Conservation (phyloP, 2,113 vertebrate species). For the Boulengeromyrus knoepffleri region DNA sequence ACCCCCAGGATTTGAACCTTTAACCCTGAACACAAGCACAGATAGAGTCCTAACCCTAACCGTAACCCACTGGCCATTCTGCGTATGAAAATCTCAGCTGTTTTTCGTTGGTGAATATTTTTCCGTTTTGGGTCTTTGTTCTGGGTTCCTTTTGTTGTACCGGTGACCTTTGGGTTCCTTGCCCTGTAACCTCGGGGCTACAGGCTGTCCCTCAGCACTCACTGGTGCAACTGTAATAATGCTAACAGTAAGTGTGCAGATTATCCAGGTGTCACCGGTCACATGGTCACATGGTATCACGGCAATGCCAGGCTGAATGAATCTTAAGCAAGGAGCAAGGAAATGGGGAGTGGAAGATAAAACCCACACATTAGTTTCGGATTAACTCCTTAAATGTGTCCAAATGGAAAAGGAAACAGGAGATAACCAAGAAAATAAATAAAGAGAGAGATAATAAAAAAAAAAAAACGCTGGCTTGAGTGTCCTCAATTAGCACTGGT, state of each 20-base stretch:
- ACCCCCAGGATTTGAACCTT: background rate
- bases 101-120: background rate
- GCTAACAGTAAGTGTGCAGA: background rate
- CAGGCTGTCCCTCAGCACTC: background rate
- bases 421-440: background rate
- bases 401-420: background rate
- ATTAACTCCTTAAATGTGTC: background rate
- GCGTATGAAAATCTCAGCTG: background rate
- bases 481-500: background rate
- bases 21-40: background rate
- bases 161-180: background rate
- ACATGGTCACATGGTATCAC: background rate
- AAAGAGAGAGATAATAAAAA: background rate
- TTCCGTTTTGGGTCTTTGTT: background rate
- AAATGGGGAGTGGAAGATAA: background rate
- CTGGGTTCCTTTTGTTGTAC: background rate
- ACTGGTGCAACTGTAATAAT: background rate
- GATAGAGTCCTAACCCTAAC: too few relatives aligned
- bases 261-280: background rate
- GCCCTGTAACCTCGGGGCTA: background rate
- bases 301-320: background rate
- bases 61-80: background rate
- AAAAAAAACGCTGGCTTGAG: background rate
- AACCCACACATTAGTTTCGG: background rate
- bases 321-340: background rate